phyloP scores from a whole-genome alignment of 2,113 vertebrate genomes.

The Ctenomys sociabilis region DNA sequence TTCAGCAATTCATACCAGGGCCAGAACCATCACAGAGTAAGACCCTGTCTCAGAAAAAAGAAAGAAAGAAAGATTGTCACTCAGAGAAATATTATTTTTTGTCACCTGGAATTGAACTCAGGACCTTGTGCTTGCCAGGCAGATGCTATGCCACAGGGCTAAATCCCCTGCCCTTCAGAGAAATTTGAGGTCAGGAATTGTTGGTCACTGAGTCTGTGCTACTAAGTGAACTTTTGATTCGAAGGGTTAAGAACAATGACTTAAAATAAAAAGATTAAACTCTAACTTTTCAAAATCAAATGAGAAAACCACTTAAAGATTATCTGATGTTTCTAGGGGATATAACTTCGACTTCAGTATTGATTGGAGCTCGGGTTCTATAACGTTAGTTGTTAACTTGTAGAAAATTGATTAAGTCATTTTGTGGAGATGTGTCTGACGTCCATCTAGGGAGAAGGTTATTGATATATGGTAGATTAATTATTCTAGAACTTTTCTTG shows the following conservation, averaged over 20 bases:
- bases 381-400: neutral
- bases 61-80: too few species aligned
- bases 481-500: neutral
- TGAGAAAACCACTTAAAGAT: neutral
- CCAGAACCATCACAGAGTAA: too few species aligned
- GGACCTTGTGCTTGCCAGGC: too few species aligned
- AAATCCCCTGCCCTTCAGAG: neutral
- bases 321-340: neutral
- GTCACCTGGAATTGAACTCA: too few species aligned
- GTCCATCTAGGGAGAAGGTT: neutral
- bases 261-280: neutral
- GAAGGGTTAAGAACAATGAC: neutral
- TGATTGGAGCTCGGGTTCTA: neutral
- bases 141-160: too few species aligned
- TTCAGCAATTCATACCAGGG: too few species aligned
- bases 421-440: neutral
- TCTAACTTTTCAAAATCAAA: neutral
- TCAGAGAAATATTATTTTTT: too few species aligned
- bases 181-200: neutral
- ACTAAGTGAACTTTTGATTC: neutral
- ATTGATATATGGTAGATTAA: neutral
- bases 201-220: neutral
- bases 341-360: neutral
- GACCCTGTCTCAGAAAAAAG: too few species aligned
- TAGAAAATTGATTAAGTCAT: neutral